phyloP scores from a whole-genome alignment of 2,888 invertebrate species.

The Hirtodrosophila confusa region DNA sequence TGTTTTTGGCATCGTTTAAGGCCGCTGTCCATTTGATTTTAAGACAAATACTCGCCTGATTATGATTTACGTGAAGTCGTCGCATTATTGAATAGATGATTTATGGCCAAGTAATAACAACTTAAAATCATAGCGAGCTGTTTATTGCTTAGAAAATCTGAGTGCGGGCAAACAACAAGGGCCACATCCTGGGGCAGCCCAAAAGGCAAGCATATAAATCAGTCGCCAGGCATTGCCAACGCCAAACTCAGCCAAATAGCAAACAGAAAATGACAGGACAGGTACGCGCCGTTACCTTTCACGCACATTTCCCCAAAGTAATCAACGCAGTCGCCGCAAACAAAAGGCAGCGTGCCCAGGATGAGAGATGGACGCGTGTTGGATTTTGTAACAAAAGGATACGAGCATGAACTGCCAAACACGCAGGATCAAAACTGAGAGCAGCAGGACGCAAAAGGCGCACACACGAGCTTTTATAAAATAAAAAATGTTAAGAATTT shows the following conservation, averaged over 20 bases:
- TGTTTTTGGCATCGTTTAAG: slow-evolving; percentile 17
- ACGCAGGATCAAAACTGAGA: too few relatives aligned
- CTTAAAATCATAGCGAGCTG: slow-evolving; percentile 60
- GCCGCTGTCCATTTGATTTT: slow-evolving; percentile 34
- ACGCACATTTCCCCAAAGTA: slow-evolving; percentile 79
- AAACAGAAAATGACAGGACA: slow-evolving; percentile 72
- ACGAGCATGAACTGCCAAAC: too few relatives aligned
- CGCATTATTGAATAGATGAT: slow-evolving; percentile 58
- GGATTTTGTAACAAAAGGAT: too few relatives aligned
- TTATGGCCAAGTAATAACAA: slow-evolving; percentile 63
- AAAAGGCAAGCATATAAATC: slow-evolving; percentile 59
- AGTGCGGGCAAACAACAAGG: slow-evolving; percentile 18
- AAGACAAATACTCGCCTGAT: slow-evolving; percentile 54
- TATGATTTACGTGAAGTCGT: slow-evolving; percentile 62
- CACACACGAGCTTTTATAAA: too few relatives aligned
- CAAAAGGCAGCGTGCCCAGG: slow-evolving; percentile 47
- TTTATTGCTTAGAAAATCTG: slow-evolving; percentile 59
- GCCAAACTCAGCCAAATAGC: slow-evolving; percentile 46
- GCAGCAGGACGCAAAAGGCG: too few relatives aligned
- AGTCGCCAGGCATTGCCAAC: slow-evolving; percentile 34
- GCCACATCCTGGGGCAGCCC: slow-evolving; percentile 22
- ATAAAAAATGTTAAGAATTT: too few relatives aligned
- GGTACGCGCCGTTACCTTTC: slow-evolving; percentile 71
- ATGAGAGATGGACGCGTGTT: neutral
- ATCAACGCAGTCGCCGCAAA: slow-evolving; percentile 71